Percentiles rank a stretch among this genome's conserved stretches.
These are phyloP conservation scores for Gymnoscelis rufifasciata DNA, from an alignment of 2,888 invertebrate species.

Conservation along the genomic window DNA sequence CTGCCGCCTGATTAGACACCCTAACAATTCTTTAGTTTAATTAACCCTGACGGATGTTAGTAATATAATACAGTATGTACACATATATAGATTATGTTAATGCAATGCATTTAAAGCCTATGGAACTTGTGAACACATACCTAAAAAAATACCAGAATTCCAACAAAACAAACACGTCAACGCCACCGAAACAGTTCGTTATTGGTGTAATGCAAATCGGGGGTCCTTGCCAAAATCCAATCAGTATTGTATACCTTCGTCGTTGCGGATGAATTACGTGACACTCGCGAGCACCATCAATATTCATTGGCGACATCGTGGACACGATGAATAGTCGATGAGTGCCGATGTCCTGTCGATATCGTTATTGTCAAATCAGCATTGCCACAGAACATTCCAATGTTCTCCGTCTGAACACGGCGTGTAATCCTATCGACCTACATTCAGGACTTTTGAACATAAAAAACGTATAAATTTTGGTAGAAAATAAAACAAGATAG, in stretches of 20 bases:
- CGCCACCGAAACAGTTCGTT: conserved; percentile 24
- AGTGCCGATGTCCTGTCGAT: conserved; percentile 34
- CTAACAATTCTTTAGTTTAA: too few species aligned
- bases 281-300: conserved; percentile 58
- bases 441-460: too few species aligned
- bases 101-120: too few species aligned
- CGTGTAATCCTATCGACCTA: too few species aligned
- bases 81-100: too few species aligned
- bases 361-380: conserved; percentile 25
- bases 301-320: conserved; percentile 60
- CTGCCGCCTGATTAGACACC: conserved; percentile 19
- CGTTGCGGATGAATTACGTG: conserved; percentile 54
- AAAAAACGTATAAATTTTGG: too few species aligned
- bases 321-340: conserved; percentile 64
- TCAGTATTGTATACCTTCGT: conserved; percentile 49
- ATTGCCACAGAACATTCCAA: conserved; percentile 8
- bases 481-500: conserved; percentile 1
- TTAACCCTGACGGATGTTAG: too few species aligned
- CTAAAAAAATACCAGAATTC: too few species aligned
- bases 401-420: not conserved
- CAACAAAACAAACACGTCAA: conserved; percentile 1
- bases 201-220: conserved; percentile 36
- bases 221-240: conserved; percentile 42
- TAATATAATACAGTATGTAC: too few species aligned
- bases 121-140: too few species aligned